phyloP scores from a whole-genome alignment of 2,113 vertebrate genomes.

The Phylloscopus whistleri region DNA sequence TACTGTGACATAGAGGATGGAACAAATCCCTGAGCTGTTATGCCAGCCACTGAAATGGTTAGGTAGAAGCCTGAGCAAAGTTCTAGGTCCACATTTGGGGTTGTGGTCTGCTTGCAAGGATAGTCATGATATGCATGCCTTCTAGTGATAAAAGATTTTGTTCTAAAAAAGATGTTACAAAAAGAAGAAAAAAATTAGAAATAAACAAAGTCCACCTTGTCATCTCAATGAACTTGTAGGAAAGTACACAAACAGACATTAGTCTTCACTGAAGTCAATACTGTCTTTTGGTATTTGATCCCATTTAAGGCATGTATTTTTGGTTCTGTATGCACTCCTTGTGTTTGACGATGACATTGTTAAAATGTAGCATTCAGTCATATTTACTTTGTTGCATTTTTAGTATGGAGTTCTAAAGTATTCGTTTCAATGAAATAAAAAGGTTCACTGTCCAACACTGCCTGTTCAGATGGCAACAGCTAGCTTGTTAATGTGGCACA shows the following conservation, averaged over 20 bases:
- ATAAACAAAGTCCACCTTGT: not conserved
- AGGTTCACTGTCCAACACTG: not conserved
- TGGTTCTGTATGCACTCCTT: not conserved
- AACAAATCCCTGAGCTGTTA: not conserved
- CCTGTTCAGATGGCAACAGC: not conserved
- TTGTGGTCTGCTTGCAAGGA: not conserved
- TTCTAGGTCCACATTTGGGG: not conserved
- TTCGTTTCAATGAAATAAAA: not conserved
- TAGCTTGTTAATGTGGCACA: not conserved
- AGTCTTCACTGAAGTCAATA: not conserved
- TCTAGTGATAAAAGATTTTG: not conserved
- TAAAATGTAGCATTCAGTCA: not conserved
- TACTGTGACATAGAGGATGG: not conserved
- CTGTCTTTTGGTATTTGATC: not conserved
- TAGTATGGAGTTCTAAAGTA: not conserved
- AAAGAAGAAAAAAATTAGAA: not conserved
- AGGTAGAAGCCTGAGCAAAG: not conserved
- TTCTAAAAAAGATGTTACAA: not conserved
- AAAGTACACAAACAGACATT: not conserved
- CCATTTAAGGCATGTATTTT: not conserved
- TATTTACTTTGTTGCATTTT: not conserved
- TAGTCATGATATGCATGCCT: not conserved
- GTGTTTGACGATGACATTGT: not conserved
- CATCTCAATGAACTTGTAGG: not conserved
- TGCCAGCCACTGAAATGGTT: not conserved